These are phyloP conservation scores for Drosophila elegans DNA, from an alignment of 1,140 invertebrate genomes.

Conservation along the genomic window DNA sequence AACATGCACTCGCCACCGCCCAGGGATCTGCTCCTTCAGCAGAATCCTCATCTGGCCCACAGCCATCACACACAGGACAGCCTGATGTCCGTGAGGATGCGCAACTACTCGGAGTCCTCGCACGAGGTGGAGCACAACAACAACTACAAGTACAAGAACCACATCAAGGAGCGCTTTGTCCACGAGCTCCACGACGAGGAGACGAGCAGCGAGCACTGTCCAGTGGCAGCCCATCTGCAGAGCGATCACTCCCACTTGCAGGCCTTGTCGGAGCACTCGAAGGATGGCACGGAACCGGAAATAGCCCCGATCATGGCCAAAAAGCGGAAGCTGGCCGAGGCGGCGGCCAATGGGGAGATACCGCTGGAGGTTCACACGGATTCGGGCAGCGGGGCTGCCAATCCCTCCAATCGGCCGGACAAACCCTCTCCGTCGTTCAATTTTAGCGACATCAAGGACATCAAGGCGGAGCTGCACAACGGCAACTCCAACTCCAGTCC, in stretches of 20 bases:
- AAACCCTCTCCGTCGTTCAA: conserved; percentile 67
- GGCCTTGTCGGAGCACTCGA: conserved; percentile 78
- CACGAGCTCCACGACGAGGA: conserved; percentile 81
- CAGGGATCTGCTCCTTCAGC: conserved; percentile 65
- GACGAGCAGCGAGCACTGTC: conserved; percentile 75
- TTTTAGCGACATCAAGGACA: conserved; percentile 74
- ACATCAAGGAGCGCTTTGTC: conserved; percentile 94
- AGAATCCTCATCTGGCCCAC: conserved; percentile 60
- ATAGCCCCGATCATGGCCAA: conserved; percentile 82
- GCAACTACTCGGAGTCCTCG: conserved; percentile 85
- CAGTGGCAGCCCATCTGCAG: conserved; percentile 64
- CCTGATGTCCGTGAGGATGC: conserved; percentile 68
- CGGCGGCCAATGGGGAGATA: conserved; percentile 61
- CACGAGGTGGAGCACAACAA: conserved; percentile 86
- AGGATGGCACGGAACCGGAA: conserved; percentile 80
- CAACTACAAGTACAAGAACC: conserved; percentile 97
- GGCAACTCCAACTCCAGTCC: conserved; percentile 65
- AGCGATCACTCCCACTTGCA: conserved; percentile 79
- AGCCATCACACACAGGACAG: conserved; percentile 71
- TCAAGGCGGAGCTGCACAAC: conserved; percentile 77
- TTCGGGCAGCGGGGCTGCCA: conserved; percentile 14
- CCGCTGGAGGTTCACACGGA: conserved; percentile 52
- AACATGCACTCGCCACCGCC: conserved; percentile 84
- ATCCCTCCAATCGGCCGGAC: conserved; percentile 35
- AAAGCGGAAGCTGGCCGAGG: conserved; percentile 77